phyloP scores from a whole-genome alignment of 2,113 vertebrate species.

The Galemys pyrenaicus region DNA sequence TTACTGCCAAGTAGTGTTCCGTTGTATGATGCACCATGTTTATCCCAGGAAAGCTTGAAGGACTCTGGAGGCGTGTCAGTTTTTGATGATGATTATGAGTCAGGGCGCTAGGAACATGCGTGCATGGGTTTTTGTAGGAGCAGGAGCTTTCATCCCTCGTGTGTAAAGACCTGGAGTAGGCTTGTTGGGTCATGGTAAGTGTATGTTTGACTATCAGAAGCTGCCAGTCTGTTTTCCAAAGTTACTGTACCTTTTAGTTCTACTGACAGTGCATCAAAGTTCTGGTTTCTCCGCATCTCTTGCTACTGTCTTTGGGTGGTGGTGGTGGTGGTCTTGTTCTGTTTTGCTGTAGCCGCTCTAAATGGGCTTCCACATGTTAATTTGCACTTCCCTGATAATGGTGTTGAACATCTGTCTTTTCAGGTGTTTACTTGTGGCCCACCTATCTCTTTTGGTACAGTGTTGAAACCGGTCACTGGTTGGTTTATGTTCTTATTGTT shows the following conservation, averaged over 20 bases:
- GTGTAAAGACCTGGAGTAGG: not conserved
- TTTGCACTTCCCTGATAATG: too few relatives aligned
- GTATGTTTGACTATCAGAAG: not conserved
- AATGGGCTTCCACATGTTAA: not conserved
- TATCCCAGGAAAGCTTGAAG: not conserved
- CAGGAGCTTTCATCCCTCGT: slow-evolving; percentile 22
- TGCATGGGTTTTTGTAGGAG: not conserved
- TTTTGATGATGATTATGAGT: not conserved
- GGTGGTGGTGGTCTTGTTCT: not conserved
- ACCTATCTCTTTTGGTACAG: too few relatives aligned
- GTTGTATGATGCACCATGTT: not conserved
- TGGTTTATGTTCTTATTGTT: not conserved
- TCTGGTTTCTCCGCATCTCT: not conserved
- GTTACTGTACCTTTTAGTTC: not conserved
- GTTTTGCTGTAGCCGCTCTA: not conserved
- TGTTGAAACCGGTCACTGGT: not conserved
- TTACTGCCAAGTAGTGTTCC: not conserved
- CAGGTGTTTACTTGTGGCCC: too few relatives aligned
- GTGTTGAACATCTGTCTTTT: too few relatives aligned
- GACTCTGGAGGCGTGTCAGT: not conserved
- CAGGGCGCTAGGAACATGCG: not conserved
- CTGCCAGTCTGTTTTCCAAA: not conserved
- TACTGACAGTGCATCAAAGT: not conserved
- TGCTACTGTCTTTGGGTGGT: not conserved
- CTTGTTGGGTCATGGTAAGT: not conserved